These are phyloP conservation scores for Sebastes iracundus DNA, from an alignment of 2,797 vertebrate species.

Conservation along the genomic window DNA sequence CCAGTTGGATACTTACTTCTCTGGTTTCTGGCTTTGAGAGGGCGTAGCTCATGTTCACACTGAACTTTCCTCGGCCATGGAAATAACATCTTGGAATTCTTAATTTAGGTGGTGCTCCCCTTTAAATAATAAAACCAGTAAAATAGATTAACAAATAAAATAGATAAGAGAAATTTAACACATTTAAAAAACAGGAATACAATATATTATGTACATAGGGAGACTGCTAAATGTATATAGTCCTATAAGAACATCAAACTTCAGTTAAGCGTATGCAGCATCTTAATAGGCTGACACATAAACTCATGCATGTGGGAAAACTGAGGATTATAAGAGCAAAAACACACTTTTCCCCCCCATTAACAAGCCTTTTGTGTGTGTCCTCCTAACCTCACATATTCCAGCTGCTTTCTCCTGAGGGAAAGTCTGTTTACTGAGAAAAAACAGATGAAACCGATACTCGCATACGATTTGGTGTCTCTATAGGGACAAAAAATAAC, in stretches of 20 bases:
- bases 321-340: neutral
- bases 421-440: neutral
- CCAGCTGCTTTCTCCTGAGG: neutral
- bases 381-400: neutral
- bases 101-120: no score
- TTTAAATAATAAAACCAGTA: neutral
- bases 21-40: no score
- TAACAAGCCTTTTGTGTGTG: neutral
- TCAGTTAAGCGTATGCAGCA: neutral
- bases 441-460: neutral
- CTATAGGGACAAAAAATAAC: neutral
- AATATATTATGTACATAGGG: neutral
- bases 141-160: neutral
- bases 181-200: neutral
- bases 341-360: neutral
- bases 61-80: no score
- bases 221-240: neutral
- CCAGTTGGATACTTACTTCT: no score
- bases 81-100: no score
- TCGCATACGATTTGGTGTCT: neutral
- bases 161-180: neutral
- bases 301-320: neutral
- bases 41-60: no score
- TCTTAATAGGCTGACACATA: neutral
- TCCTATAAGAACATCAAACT: neutral